Conservation (phyloP, 2,888 invertebrate genomes). For the Hermaeophaga mercurialis region DNA sequence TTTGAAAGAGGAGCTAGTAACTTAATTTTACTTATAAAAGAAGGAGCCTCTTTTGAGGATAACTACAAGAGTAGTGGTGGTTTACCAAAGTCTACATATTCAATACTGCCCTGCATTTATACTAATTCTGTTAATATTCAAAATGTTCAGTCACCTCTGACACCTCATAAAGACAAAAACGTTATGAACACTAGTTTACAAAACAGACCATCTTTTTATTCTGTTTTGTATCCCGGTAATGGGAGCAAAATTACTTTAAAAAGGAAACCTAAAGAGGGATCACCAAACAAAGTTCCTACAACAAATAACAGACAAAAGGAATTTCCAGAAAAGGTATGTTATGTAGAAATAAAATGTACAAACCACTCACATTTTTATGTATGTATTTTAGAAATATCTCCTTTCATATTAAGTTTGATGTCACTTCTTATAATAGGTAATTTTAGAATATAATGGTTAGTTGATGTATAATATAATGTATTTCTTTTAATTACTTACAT, state of each 20-base stretch:
- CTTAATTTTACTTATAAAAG: slow-evolving; percentile 76
- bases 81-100: slow-evolving; percentile 74
- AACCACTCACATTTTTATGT: too few species aligned
- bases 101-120: slow-evolving; percentile 75
- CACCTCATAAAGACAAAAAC: slow-evolving; percentile 38
- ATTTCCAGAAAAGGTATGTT: slow-evolving; percentile 46
- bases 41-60: slow-evolving; percentile 79
- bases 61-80: slow-evolving; percentile 75
- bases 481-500: too few species aligned
- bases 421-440: too few species aligned
- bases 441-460: too few species aligned
- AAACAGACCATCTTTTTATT: slow-evolving; percentile 70
- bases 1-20: slow-evolving; percentile 62
- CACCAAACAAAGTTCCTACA: slow-evolving; percentile 29
- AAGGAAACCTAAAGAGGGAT: slow-evolving; percentile 64
- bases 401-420: too few species aligned
- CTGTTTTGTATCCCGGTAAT: slow-evolving; percentile 79
- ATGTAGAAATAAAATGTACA: too few species aligned
- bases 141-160: slow-evolving; percentile 55
- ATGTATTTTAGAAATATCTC: too few species aligned
- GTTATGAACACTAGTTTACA: slow-evolving; percentile 44
- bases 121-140: slow-evolving; percentile 60
- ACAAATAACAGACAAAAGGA: slow-evolving; percentile 42
- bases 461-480: too few species aligned
- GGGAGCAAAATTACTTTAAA: slow-evolving; percentile 86